These are phyloP conservation scores for Tachina fera DNA, from an alignment of 2,888 invertebrate genomes.

Conservation along the genomic window DNA sequence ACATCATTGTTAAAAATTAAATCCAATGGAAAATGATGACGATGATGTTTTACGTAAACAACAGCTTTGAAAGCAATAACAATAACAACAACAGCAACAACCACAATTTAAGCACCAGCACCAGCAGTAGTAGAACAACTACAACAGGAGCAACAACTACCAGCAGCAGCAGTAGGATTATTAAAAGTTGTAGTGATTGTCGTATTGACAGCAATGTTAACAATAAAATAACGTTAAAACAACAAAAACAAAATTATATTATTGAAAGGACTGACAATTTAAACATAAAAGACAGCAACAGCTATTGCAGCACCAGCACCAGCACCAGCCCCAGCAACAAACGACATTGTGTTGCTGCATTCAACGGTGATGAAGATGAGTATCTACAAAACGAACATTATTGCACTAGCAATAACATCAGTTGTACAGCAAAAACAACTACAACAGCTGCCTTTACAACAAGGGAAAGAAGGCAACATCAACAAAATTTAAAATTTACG, in stretches of 20 bases:
- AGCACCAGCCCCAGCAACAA: slow-evolving; percentile 34
- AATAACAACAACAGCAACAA: slow-evolving; percentile 60
- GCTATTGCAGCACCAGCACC: slow-evolving; percentile 33
- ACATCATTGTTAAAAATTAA: slow-evolving; percentile 61
- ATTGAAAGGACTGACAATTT: slow-evolving; percentile 54
- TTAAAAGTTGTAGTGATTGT: slow-evolving; percentile 16
- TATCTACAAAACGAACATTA: slow-evolving; percentile 37
- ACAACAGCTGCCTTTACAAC: neutral
- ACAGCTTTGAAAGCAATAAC: slow-evolving; percentile 66
- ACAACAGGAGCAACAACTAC: slow-evolving; percentile 28
- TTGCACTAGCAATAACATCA: slow-evolving; percentile 20
- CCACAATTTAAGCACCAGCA: slow-evolving; percentile 43
- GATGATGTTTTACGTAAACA: slow-evolving; percentile 72
- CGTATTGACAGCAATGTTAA: slow-evolving; percentile 34
- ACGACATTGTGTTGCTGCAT: slow-evolving; percentile 21
- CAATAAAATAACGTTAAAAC: slow-evolving; percentile 42
- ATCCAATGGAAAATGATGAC: slow-evolving; percentile 74
- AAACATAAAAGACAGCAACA: slow-evolving; percentile 42
- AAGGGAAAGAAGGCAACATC: slow-evolving; percentile 12
- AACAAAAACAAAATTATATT: slow-evolving; percentile 40
- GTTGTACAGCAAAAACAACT: slow-evolving; percentile 9
- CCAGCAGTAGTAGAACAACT: slow-evolving; percentile 6
- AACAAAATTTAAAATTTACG: slow-evolving; percentile 20
- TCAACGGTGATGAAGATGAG: slow-evolving; percentile 27
- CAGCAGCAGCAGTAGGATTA: slow-evolving; percentile 37